phyloP scores from a whole-genome alignment of 2,113 vertebrate genomes.

The Mirza zaza region DNA sequence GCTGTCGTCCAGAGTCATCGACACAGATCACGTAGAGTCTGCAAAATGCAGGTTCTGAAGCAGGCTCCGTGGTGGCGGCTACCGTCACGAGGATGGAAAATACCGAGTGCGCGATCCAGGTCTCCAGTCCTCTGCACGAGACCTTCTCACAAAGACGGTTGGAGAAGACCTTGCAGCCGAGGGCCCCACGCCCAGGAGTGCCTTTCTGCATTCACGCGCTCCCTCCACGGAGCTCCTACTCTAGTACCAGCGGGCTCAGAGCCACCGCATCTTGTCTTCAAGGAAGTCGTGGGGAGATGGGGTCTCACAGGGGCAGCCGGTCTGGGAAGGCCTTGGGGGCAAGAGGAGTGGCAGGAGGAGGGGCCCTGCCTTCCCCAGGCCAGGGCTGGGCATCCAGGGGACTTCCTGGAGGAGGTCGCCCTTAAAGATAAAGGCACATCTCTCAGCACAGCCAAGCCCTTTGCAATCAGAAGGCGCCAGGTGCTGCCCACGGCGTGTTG shows the following conservation, averaged over 20 bases:
- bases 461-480: background rate
- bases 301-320: background rate
- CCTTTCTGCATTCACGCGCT: no score
- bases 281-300: fast-evolving
- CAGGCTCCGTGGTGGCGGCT: fast-evolving
- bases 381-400: background rate
- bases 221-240: fast-evolving
- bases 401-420: background rate
- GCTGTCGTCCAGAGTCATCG: background rate
- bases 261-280: fast-evolving
- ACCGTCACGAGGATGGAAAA: no score
- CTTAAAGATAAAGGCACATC: background rate
- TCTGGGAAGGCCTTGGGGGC: background rate
- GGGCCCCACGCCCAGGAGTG: background rate
- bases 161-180: background rate
- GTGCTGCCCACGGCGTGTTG: background rate
- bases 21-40: no score
- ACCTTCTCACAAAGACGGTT: background rate
- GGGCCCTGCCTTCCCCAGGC: background rate
- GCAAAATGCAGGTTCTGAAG: fast-evolving
- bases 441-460: no score
- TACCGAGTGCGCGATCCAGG: fast-evolving
- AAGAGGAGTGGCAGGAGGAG: no score
- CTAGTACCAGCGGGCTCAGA: background rate
- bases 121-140: background rate